A percentile compares a stretch with the other conserved stretches of the same genome.
Evolutionary conservation across 2,113 vertebrate genomes (phyloP).

Genomic region (Pteronura brasiliensis): DNA sequence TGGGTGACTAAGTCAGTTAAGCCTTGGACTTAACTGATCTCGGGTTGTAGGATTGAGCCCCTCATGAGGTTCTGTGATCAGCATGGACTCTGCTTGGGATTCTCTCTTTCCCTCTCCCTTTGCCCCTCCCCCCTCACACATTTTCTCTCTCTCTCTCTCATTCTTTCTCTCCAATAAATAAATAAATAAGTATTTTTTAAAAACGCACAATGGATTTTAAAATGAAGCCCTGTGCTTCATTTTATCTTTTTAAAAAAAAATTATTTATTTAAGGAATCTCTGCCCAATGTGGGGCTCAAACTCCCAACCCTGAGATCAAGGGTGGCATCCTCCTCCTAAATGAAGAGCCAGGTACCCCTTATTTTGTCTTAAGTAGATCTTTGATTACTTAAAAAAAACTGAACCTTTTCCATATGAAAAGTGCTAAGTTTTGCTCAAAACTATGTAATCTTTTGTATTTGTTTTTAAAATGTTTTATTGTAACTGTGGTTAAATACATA

Average conservation of each 20-base stretch:
- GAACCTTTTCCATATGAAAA: neutral
- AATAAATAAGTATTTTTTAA: neutral
- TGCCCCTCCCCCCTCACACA: neutral
- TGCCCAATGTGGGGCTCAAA: neutral
- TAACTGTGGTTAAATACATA: neutral
- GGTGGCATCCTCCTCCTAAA: neutral
- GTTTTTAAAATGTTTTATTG: neutral
- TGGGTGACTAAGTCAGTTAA: too few species aligned
- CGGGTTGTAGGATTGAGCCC: neutral
- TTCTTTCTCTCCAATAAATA: neutral
- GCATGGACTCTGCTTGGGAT: neutral
- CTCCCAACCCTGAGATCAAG: neutral
- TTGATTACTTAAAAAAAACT: neutral
- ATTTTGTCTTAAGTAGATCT: neutral
- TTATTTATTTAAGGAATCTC: neutral
- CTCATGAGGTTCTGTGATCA: neutral
- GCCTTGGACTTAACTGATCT: too few species aligned
- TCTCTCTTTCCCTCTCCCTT: neutral
- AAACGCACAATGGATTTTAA: too few species aligned
- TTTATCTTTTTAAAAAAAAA: too few species aligned
- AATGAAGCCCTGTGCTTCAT: too few species aligned
- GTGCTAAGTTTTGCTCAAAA: neutral
- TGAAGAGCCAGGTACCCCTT: neutral
- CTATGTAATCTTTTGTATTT: neutral
- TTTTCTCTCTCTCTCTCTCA: neutral